Conservation (phyloP, 2,797 vertebrate species). For the Catostomus latipinnis region DNA sequence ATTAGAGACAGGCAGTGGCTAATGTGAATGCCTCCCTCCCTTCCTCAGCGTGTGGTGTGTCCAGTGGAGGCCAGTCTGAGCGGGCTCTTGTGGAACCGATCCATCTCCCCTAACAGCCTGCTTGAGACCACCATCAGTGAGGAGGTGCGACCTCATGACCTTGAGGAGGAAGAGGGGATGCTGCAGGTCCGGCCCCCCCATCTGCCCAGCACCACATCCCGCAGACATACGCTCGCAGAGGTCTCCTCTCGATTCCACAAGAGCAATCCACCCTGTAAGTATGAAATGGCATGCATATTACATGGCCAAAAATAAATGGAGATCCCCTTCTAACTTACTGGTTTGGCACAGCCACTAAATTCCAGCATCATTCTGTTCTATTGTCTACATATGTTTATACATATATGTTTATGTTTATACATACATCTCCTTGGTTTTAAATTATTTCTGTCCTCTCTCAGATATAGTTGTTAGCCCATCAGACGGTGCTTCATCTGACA, state of each 20-base stretch:
- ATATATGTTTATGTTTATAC: no score
- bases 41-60: conserved; percentile 81
- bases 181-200: conserved; percentile 72
- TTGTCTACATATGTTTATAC: no score
- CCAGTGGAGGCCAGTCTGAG: conserved; percentile 86
- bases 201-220: conserved; percentile 82
- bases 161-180: conserved; percentile 84
- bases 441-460: conserved; percentile 57
- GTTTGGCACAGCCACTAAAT: no score
- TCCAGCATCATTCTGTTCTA: no score
- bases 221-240: conserved; percentile 92
- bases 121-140: conserved; percentile 91
- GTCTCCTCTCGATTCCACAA: conserved; percentile 89
- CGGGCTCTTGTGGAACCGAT: conserved; percentile 85
- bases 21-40: conserved; percentile 57
- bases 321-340: no score
- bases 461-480: conserved; percentile 88
- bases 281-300: background rate
- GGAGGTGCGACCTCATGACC: conserved; percentile 85
- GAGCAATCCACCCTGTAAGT: conserved; percentile 87
- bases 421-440: background rate
- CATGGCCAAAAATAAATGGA: no score
- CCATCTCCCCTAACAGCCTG: conserved; percentile 89
- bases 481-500: conserved; percentile 91
- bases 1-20: conserved; percentile 55